Conservation (phyloP, 1,140 invertebrate genomes). For the Aleiodes sp. region DNA sequence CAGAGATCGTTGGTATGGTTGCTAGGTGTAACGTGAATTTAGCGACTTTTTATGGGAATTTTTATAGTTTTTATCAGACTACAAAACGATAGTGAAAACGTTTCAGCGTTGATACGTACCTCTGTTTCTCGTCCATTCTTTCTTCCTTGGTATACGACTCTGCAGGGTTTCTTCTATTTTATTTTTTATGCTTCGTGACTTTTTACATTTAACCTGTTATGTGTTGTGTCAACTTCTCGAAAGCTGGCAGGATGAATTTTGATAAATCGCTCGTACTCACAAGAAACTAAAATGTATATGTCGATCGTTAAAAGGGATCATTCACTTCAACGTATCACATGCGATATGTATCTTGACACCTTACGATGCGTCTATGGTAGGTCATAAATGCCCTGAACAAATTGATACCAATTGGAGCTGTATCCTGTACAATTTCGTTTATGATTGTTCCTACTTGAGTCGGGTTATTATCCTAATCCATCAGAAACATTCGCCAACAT, state of each 20-base stretch:
- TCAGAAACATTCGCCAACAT: no score
- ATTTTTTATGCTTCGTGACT: background rate
- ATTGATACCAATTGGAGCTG: slow-evolving; percentile 5
- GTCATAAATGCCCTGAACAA: background rate
- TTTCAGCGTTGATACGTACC: background rate
- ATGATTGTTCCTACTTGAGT: background rate
- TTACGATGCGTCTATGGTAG: background rate
- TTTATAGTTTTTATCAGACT: slow-evolving; percentile 57
- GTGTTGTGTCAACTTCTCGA: slow-evolving; percentile 33
- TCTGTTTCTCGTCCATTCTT: slow-evolving; percentile 5
- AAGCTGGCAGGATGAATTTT: slow-evolving; percentile 50
- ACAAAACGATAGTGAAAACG: slow-evolving; percentile 34
- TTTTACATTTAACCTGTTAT: background rate
- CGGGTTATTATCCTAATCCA: background rate
- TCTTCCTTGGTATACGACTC: background rate
- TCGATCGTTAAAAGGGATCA: slow-evolving; percentile 5
- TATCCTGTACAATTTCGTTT: background rate
- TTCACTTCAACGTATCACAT: no score
- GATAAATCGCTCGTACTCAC: slow-evolving; percentile 45
- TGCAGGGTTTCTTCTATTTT: slow-evolving; percentile 50
- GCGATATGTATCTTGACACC: background rate
- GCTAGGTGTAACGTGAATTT: slow-evolving; percentile 43
- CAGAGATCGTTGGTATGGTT: slow-evolving; percentile 31
- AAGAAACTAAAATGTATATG: background rate
- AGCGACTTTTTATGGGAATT: slow-evolving; percentile 56